These are phyloP conservation scores for Pocillopora verrucosa DNA, from an alignment of 64 coral and sea anemone species.

Conservation along the genomic window DNA sequence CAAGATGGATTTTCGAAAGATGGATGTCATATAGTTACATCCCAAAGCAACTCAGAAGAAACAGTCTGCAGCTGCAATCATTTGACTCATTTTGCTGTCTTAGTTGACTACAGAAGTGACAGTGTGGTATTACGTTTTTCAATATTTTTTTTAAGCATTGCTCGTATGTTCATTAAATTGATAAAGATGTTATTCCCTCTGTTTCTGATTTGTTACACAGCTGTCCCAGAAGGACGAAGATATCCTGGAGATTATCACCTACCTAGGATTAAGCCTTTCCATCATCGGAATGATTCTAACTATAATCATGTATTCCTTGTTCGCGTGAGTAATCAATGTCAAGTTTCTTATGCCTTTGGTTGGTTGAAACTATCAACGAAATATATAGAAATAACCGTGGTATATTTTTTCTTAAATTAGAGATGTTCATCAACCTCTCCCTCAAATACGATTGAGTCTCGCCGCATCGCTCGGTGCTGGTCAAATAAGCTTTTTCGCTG, in stretches of 20 bases:
- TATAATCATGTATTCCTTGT: conserved; percentile 12
- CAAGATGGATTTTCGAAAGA: too few species aligned
- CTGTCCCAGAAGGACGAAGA: not conserved
- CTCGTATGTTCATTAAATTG: too few species aligned
- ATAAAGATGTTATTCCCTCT: too few species aligned
- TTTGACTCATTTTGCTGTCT: too few species aligned
- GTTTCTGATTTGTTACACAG: not conserved
- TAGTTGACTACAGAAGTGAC: too few species aligned
- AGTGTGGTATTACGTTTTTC: too few species aligned
- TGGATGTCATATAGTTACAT: too few species aligned
- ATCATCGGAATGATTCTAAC: conserved; percentile 44
- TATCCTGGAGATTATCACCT: conserved; percentile 10
- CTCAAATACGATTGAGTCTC: conserved; percentile 43
- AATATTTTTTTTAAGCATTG: too few species aligned
- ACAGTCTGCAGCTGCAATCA: too few species aligned
- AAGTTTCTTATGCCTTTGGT: too few species aligned
- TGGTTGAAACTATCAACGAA: too few species aligned
- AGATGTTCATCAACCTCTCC: conserved; percentile 25
- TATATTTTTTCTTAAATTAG: not conserved
- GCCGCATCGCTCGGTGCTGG: conserved; percentile 37
- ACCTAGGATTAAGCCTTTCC: conserved; percentile 19
- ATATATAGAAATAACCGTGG: not conserved
- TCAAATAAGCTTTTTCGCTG: conserved; percentile 45
- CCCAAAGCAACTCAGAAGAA: too few species aligned
- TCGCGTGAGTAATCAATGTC: conserved; percentile 6